phyloP scores from a whole-genome alignment of 2,888 invertebrate genomes.

The Sepiola atlantica region DNA sequence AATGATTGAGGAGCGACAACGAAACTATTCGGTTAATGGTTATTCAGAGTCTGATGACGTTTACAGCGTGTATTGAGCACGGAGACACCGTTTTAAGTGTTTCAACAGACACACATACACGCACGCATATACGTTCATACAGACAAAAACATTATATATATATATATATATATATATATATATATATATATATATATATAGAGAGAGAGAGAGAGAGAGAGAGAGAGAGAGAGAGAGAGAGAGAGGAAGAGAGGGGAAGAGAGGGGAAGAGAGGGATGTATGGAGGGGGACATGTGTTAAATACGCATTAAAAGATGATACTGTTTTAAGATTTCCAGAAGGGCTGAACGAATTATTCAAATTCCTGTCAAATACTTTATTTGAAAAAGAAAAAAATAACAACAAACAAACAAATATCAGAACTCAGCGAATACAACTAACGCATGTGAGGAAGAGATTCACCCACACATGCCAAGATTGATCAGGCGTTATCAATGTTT shows the following conservation, averaged over 20 bases:
- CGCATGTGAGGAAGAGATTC: too few species aligned
- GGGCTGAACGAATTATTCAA: neutral
- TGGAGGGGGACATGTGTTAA: too few species aligned
- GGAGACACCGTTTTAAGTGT: neutral
- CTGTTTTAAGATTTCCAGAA: neutral
- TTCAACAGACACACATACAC: too few species aligned
- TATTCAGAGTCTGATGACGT: neutral
- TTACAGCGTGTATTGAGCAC: neutral
- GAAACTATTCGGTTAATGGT: neutral
- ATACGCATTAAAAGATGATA: neutral
- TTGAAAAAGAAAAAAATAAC: neutral
- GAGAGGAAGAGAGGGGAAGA: neutral
- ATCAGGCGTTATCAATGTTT: too few species aligned
- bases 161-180: neutral
- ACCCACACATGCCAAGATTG: too few species aligned
- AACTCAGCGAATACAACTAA: neutral
- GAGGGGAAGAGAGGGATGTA: neutral
- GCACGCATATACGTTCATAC: neutral
- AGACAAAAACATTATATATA: neutral
- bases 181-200: neutral
- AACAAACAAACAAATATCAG: neutral
- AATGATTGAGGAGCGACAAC: neutral
- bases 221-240: neutral
- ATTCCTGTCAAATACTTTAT: neutral
- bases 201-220: neutral